Conservation (phyloP, 37 sponge, comb jelly and placozoan genomes). For the Cliona cf. orientalis region DNA sequence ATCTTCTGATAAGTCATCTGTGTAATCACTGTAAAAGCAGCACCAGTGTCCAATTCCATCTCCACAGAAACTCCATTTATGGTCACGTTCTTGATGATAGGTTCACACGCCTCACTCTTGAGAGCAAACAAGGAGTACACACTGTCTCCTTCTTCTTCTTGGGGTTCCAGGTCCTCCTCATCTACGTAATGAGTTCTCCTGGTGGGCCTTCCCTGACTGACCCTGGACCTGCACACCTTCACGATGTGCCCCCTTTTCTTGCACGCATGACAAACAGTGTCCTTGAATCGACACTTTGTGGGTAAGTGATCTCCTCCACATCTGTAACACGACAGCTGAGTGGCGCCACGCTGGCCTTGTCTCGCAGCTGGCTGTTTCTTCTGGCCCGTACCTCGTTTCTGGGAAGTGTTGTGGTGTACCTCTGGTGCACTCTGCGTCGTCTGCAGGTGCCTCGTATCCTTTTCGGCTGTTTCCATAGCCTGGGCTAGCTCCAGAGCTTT, state of each 20-base stretch:
- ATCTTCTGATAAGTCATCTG: conserved; percentile 1
- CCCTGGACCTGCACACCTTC: conserved; percentile 6
- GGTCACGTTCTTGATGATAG: neutral
- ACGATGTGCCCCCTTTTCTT: conserved; percentile 26
- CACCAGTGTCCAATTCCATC: conserved; percentile 65
- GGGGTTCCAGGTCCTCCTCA: neutral
- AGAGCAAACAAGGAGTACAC: neutral
- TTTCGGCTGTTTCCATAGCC: too few species aligned
- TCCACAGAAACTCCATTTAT: conserved; percentile 10
- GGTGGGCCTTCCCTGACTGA: neutral
- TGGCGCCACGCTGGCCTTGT: too few species aligned
- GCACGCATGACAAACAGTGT: conserved; percentile 22
- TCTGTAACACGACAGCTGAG: conserved; percentile 27
- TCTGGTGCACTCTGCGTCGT: too few species aligned
- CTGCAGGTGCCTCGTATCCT: too few species aligned
- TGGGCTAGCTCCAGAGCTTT: neutral
- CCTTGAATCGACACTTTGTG: conserved; percentile 8
- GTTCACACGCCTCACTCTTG: neutral
- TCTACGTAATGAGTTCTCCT: conserved; percentile 13
- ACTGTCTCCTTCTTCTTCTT: neutral
- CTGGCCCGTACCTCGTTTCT: neutral
- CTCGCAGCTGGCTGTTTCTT: neutral
- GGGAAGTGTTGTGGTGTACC: too few species aligned
- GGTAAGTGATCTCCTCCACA: conserved; percentile 30
- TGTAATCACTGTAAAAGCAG: conserved; percentile 39